These are phyloP conservation scores for Bubalus kerabau DNA, from an alignment of 2,113 vertebrate species.

Conservation along the genomic window DNA sequence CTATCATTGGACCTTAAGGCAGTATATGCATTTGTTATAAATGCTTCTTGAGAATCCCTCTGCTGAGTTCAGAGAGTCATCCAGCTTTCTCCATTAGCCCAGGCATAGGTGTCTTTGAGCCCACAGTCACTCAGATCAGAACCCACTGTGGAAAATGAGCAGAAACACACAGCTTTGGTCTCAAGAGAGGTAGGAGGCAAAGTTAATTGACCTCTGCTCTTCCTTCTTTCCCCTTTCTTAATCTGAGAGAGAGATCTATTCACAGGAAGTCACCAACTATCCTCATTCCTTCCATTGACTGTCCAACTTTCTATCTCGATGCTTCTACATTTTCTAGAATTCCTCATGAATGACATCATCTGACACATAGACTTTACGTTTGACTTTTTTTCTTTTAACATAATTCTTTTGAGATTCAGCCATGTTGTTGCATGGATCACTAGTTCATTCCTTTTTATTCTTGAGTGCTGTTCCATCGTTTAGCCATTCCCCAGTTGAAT, in stretches of 20 bases:
- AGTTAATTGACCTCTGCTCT: background rate
- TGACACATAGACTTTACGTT: background rate
- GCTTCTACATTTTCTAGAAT: background rate
- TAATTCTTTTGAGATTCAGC: background rate
- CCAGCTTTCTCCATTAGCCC: background rate
- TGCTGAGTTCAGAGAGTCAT: background rate
- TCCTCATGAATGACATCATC: background rate
- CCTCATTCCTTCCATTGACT: background rate
- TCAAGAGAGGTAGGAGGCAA: background rate
- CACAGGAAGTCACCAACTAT: background rate
- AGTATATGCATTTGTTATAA: background rate
- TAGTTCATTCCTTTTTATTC: background rate
- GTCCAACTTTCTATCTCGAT: background rate
- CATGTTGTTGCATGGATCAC: background rate
- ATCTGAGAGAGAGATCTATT: background rate
- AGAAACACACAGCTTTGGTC: background rate
- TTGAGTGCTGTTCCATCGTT: too few relatives aligned
- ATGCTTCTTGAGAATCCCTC: background rate
- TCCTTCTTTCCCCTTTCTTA: background rate
- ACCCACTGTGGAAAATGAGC: background rate
- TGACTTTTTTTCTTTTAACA: background rate
- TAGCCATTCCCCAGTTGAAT: background rate
- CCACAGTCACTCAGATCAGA: background rate
- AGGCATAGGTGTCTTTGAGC: background rate
- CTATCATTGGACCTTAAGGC: background rate